Evolutionary conservation across 2,113 vertebrate genomes (phyloP), one percentile per base, ranked within the genome.

Genomic region (Lontra canadensis): DNA sequence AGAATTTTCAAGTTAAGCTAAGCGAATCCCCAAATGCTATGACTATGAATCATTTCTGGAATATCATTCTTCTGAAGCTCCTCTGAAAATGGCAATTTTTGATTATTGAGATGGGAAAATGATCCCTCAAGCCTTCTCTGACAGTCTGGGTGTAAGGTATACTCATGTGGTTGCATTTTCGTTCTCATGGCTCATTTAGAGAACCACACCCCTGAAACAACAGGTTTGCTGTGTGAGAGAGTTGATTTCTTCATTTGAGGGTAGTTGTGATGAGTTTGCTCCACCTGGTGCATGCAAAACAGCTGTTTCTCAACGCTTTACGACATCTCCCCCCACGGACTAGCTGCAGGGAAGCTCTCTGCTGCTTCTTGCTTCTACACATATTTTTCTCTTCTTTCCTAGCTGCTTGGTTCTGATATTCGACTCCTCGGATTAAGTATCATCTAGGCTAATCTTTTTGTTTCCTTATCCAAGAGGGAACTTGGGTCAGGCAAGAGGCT

Each of bases 1-100:
- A 76, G 55, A 79, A 86, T 80, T 91, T 92, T 96, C 63, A 95
- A 25, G 6, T 74, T 93, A 94, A 31, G 5, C 82, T 69, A 67
- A 94, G 88, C 4, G 6, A 85, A 91, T 88, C 52, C 59, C n/a
- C 78, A 79, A 44, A 93, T 67, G 20, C 9, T n/a, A 21, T 57
- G 26, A 61, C 61, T 94, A 36, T 74, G 79, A 93, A 81, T 87
- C 21, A 8, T 36, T 79, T 83, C 79, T 87, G 42, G 23, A 95
- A 49, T 78, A 31, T 42, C 25, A 73, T 94, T 96, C 63, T 85
- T 71, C 52, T 91, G 65, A 86, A 80, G 34, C 55, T 79, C 8
- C 25, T 79, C 12, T 31, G 78, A 67, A 76, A 92, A 65, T 71
- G 85, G 42, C 39, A 82, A 44, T 76, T 86, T 91, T 52, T 23